Percentiles rank a stretch among this genome's conserved stretches.
These are phyloP conservation scores for Formicarius rufipectus DNA, from an alignment of 2,113 vertebrate genomes.

Conservation along the genomic window DNA sequence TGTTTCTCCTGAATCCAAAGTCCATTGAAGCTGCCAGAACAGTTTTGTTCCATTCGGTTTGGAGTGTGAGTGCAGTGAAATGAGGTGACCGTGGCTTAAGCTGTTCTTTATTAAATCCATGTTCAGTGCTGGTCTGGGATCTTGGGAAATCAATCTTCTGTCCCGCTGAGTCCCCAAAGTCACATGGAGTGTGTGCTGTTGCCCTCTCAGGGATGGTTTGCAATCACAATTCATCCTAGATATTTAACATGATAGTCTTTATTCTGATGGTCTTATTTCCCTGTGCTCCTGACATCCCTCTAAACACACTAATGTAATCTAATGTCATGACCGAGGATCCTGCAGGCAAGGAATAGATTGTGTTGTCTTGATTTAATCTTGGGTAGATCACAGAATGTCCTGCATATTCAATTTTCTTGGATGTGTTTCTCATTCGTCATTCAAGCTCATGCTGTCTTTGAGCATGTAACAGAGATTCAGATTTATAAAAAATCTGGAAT, in stretches of 20 bases:
- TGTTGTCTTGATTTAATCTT: neutral
- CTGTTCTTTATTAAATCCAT: neutral
- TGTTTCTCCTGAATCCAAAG: neutral
- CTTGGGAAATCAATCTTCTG: neutral
- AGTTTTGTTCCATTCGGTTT: neutral
- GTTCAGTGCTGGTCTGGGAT: too few relatives aligned
- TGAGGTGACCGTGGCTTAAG: rapidly evolving
- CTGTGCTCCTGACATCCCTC: too few relatives aligned
- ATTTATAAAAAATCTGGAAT: neutral
- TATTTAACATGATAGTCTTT: neutral
- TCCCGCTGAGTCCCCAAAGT: neutral
- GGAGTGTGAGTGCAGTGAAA: neutral
- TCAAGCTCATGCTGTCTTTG: neutral
- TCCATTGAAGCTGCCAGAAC: rapidly evolving
- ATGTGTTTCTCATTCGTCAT: neutral
- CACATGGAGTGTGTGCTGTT: rapidly evolving
- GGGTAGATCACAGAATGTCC: neutral
- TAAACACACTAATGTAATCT: too few relatives aligned
- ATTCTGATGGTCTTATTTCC: too few relatives aligned
- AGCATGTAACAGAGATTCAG: neutral
- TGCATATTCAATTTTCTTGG: neutral
- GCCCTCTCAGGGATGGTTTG: too few relatives aligned
- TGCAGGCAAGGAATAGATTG: neutral
- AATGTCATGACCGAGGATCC: rapidly evolving
- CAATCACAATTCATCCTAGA: rapidly evolving